Percentiles rank a stretch among this genome's conserved stretches.
Evolutionary conservation across 2,888 invertebrate genomes (phyloP).

Genomic region (Nematopogon swammerdamellus): DNA sequence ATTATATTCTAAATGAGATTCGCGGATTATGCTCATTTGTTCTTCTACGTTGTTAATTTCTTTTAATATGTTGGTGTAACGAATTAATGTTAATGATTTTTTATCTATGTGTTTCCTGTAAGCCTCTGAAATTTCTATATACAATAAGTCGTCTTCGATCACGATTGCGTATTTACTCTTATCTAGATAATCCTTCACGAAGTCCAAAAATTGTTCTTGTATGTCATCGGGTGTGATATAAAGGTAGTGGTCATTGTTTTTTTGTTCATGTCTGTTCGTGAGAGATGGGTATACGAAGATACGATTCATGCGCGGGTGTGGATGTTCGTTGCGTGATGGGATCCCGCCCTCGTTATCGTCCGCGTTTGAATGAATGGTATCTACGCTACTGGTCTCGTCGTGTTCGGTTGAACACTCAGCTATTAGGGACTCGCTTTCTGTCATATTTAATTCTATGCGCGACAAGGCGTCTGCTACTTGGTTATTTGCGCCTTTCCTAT

Average conservation of each 20-base stretch:
- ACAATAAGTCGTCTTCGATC: neutral
- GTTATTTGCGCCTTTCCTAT: neutral
- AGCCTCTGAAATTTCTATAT: neutral
- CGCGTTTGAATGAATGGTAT: neutral
- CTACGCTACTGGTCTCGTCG: neutral
- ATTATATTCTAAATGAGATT: neutral
- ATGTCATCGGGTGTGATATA: neutral
- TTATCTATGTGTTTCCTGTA: neutral
- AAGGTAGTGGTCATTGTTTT: neutral
- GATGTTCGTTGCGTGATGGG: neutral
- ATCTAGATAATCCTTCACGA: neutral
- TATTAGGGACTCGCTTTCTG: neutral
- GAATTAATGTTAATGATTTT: neutral
- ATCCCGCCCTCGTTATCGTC: neutral
- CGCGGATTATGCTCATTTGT: neutral
- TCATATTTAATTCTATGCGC: neutral
- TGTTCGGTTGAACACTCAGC: neutral
- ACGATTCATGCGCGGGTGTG: neutral
- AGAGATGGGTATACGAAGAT: neutral
- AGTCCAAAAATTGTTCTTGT: neutral
- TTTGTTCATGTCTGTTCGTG: neutral
- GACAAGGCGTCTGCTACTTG: conserved; percentile 1
- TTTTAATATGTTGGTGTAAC: neutral
- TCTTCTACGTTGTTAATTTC: neutral
- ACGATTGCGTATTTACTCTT: neutral